A percentile compares a stretch with the other conserved stretches of the same genome.
Evolutionary conservation across 2,113 vertebrate species (phyloP).

Genomic region (Proteles cristata): DNA sequence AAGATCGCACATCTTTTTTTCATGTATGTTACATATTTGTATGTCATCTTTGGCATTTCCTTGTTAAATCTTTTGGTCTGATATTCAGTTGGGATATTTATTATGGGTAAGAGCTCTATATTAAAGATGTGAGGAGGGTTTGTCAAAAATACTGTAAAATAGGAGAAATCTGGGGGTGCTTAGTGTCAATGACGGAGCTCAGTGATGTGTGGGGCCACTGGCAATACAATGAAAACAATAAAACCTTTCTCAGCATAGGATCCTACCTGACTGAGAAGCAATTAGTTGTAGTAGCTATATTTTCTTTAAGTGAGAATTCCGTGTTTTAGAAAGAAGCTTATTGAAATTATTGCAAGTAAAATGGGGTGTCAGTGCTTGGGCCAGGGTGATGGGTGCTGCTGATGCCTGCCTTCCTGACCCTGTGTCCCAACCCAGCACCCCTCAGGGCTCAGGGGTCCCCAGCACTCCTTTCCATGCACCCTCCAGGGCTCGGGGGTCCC

Average conservation of each 20-base stretch:
- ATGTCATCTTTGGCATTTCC: not conserved
- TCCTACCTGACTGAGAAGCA: not conserved
- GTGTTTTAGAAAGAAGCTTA: not conserved
- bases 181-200: accelerated
- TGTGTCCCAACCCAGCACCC: accelerated
- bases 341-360: not conserved
- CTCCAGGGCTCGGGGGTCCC: accelerated
- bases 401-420: not conserved
- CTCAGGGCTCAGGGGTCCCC: accelerated
- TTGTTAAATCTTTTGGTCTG: not conserved
- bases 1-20: not conserved
- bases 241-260: too few species aligned
- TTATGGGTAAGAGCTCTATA: too few species aligned
- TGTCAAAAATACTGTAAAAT: not conserved
- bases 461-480: accelerated
- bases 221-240: too few species aligned
- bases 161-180: not conserved
- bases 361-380: accelerated
- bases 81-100: not conserved
- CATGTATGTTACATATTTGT: too few species aligned
- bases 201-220: accelerated
- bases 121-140: not conserved
- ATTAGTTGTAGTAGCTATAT: accelerated
- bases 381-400: accelerated
- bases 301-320: not conserved